Conservation (phyloP, 2,888 invertebrate genomes). For the Acanthosepion pharaonis region DNA sequence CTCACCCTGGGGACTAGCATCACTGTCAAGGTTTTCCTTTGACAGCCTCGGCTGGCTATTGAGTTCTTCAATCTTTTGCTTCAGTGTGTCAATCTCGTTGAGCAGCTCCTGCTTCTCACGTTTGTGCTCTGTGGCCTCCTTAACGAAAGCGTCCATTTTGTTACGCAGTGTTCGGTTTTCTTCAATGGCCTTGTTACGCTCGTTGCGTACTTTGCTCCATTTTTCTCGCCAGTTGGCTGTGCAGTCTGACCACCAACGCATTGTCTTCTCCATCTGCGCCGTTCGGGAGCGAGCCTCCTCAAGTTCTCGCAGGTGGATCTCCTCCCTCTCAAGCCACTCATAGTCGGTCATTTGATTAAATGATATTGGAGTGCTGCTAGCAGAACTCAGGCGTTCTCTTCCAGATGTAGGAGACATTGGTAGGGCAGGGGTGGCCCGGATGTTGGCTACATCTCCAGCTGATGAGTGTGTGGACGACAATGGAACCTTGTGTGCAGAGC, state of each 20-base stretch:
- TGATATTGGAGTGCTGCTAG: slow-evolving; percentile 55
- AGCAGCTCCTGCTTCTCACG: slow-evolving; percentile 87
- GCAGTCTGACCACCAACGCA: slow-evolving; percentile 99
- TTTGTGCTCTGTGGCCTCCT: slow-evolving; percentile 80
- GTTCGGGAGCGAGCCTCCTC: slow-evolving; percentile 95
- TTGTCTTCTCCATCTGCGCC: slow-evolving; percentile 99
- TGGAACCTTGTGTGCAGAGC: slow-evolving; percentile 40
- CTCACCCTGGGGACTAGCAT: not conserved
- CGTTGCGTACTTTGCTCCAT: slow-evolving; percentile 92
- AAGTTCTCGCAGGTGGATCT: slow-evolving; percentile 84
- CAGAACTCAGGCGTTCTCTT: slow-evolving; percentile 57
- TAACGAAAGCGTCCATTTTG: slow-evolving; percentile 81
- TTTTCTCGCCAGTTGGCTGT: slow-evolving; percentile 96
- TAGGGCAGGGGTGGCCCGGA: slow-evolving; percentile 60
- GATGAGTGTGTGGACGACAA: slow-evolving; percentile 47
- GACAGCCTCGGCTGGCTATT: slow-evolving; percentile 38
- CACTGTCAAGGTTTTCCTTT: slow-evolving; percentile 40
- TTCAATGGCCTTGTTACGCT: slow-evolving; percentile 92
- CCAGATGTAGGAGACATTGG: slow-evolving; percentile 59
- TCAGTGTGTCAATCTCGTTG: slow-evolving; percentile 50
- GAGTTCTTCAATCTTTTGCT: not conserved
- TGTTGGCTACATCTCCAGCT: slow-evolving; percentile 67
- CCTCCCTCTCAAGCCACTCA: slow-evolving; percentile 76
- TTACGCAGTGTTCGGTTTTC: slow-evolving; percentile 87
- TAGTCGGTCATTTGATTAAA: slow-evolving; percentile 59